These are phyloP conservation scores for Limenitis camilla DNA, from an alignment of 2,888 invertebrate genomes.

Conservation along the genomic window DNA sequence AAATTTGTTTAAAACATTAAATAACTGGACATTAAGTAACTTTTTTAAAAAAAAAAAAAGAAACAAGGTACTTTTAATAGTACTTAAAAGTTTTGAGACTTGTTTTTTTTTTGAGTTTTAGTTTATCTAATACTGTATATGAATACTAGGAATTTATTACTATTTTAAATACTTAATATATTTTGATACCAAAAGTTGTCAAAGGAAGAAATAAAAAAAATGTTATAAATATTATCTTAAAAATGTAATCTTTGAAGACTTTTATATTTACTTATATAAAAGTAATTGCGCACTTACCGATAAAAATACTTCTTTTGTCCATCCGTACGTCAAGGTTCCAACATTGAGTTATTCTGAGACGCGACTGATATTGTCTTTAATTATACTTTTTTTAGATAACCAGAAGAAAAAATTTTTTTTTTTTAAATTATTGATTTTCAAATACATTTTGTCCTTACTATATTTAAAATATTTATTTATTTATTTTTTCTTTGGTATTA, in stretches of 20 bases:
- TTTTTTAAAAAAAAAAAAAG: not conserved
- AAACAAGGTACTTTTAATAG: not conserved
- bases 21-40: not conserved
- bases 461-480: no score
- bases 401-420: no score
- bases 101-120: no score
- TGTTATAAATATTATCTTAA: not conserved
- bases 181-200: not conserved
- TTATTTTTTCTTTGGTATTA: no score
- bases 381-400: no score
- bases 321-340: conserved; percentile 29
- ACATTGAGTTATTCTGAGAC: conserved; percentile 5
- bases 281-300: conserved; percentile 29
- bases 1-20: not conserved
- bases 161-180: not conserved
- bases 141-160: no score
- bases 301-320: conserved; percentile 54
- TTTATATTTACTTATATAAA: conserved; percentile 17
- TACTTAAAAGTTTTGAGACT: no score
- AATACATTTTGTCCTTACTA: no score
- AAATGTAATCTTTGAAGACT: conserved; percentile 2
- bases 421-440: no score
- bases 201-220: not conserved
- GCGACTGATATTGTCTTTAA: no score
- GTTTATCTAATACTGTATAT: no score